Evolutionary conservation across 2,113 vertebrate species (phyloP), one percentile per base, ranked within the genome.

Genomic region (Ochotona curzoniae): DNA sequence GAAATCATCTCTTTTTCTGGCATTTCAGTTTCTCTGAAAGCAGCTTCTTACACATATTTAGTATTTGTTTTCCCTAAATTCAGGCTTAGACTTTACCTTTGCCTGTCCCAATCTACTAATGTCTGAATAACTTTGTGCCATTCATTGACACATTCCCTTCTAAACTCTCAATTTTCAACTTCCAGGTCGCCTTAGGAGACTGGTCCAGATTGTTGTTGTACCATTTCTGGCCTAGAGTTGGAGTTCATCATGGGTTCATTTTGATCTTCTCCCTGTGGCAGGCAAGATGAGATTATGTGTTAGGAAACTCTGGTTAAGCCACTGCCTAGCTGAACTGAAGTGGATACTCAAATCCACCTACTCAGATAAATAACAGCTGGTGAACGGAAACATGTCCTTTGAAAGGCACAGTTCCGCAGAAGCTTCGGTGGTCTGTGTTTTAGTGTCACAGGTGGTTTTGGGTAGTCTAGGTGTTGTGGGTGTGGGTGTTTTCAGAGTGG

Each of bases 21-120:
- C 49, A 28, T 38, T 78, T 87, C 82, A 18, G 21, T 95, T n/a
- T 94, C 38, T 69, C 74, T 85, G 18, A 69, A 73, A 88, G 28
- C 20, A 76, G 21, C 14, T 54, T 51, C 73, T 49, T 18, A 25
- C 30, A 84, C 17, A 74, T 54, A n/a, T 44, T 69, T 8, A 69
- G 26, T 60, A 35, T 75, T 30, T 49, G 7, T 63, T 80, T 81
- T 12, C 54, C 94, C 57, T 71, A 17, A 69, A 60, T 35, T 78
- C 17, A 28, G 51, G 18, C 8, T 84, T 73, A 13, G 30, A 20
- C n/a, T 83, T 83, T 11, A 13, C n/a, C 25, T 71, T 79, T 54
- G 15, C 13, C 5, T 64, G 35, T 11, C 11, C 17, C 38, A 30
- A 35, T 69, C n/a, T 66, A 79, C 25, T 47, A 30, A 38, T 20